These are phyloP conservation scores for Aptenodytes patagonicus DNA, from an alignment of 2,113 vertebrate genomes.

Conservation along the genomic window DNA sequence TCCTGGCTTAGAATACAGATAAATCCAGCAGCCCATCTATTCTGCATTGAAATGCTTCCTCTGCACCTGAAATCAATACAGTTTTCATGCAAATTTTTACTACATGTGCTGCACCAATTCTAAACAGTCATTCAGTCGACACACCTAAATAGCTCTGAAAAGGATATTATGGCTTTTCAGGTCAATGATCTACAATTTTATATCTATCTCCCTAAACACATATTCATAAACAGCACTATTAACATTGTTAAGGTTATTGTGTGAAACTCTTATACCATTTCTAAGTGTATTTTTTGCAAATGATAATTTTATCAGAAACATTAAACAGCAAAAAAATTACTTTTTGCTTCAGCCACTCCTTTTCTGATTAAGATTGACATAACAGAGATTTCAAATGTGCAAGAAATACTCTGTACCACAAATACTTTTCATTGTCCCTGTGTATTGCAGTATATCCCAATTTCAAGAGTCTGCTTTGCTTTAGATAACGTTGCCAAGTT, in stretches of 20 bases:
- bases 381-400: neutral
- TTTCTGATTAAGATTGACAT: neutral
- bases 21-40: neutral
- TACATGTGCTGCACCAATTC: neutral
- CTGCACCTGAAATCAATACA: neutral
- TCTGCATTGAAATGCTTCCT: neutral
- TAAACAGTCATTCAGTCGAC: neutral
- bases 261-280: neutral
- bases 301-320: neutral
- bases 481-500: constrained; percentile 51
- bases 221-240: constrained; percentile 35
- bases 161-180: neutral
- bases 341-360: neutral
- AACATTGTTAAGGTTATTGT: neutral
- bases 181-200: constrained; percentile 40
- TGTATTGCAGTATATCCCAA: constrained; percentile 16
- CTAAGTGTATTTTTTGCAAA: neutral
- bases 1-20: neutral
- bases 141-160: constrained; percentile 33
- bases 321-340: neutral
- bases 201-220: constrained; percentile 1
- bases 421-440: neutral
- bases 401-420: constrained; percentile 7
- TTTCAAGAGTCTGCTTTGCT: constrained; percentile 43
- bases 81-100: constrained; percentile 42